These are phyloP conservation scores for Fregata magnificens DNA, from an alignment of 2,113 vertebrate species.

Conservation along the genomic window DNA sequence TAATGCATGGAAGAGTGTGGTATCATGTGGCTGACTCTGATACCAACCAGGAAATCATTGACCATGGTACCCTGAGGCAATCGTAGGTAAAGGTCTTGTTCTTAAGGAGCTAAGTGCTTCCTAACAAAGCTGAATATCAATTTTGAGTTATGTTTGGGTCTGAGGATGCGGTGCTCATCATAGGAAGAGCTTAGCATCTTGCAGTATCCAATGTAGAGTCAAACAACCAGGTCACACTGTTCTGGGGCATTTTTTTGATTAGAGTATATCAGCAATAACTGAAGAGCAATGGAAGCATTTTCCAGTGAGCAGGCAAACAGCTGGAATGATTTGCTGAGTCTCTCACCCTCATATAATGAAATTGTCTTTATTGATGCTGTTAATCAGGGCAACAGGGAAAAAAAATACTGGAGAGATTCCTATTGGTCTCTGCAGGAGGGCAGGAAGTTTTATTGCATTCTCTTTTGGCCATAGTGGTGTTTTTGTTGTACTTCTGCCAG, in stretches of 20 bases:
- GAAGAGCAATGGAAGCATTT: neutral
- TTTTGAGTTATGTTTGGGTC: neutral
- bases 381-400: constrained; percentile 7
- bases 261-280: neutral
- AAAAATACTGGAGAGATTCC: neutral
- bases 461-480: neutral
- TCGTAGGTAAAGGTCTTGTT: neutral
- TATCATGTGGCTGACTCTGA: neutral
- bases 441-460: neutral
- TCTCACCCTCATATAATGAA: neutral
- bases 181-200: neutral
- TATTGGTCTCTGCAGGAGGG: neutral
- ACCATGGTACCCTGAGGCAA: neutral
- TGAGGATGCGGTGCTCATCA: neutral
- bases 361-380: constrained; percentile 40
- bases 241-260: constrained; percentile 5
- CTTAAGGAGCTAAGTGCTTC: neutral
- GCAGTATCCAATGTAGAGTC: neutral
- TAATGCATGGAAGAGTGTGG: neutral
- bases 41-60: neutral
- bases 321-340: neutral
- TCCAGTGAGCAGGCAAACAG: neutral
- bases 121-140: neutral
- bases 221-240: neutral
- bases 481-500: neutral